Conservation (phyloP, 2,113 vertebrate genomes). For the Octodon degus region DNA sequence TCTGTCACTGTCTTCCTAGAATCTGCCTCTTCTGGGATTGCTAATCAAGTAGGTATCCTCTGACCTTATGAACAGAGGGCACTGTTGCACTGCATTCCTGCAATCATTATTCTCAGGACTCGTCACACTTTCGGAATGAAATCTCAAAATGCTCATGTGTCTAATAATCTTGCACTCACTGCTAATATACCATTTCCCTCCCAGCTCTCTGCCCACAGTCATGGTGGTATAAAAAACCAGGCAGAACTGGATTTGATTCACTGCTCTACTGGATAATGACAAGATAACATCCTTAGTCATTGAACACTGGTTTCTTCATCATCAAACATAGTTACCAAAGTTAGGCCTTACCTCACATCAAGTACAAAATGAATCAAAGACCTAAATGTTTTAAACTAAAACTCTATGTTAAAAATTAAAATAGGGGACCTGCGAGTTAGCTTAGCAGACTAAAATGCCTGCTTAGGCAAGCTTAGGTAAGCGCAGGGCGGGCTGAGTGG, state of each 20-base stretch:
- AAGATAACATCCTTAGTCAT: not conserved
- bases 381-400: not conserved
- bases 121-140: not conserved
- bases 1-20: constrained; percentile 1
- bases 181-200: not conserved
- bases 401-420: not conserved
- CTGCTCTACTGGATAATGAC: not conserved
- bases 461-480: too few species aligned
- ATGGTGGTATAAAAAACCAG: constrained; percentile 28
- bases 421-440: not conserved
- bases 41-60: constrained; percentile 41
- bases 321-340: not conserved
- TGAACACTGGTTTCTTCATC: not conserved
- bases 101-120: constrained; percentile 59
- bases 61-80: constrained; percentile 58
- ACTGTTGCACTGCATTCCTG: constrained; percentile 51
- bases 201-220: not conserved
- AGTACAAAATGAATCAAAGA: not conserved
- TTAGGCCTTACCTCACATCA: not conserved
- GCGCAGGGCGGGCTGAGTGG: too few species aligned
- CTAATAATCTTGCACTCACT: constrained; percentile 50
- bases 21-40: constrained; percentile 5
- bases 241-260: constrained; percentile 36
- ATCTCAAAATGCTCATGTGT: not conserved
- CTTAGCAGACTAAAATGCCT: too few species aligned